phyloP scores from a whole-genome alignment of 2,888 invertebrate species.

The Lasioglossum villosulum region DNA sequence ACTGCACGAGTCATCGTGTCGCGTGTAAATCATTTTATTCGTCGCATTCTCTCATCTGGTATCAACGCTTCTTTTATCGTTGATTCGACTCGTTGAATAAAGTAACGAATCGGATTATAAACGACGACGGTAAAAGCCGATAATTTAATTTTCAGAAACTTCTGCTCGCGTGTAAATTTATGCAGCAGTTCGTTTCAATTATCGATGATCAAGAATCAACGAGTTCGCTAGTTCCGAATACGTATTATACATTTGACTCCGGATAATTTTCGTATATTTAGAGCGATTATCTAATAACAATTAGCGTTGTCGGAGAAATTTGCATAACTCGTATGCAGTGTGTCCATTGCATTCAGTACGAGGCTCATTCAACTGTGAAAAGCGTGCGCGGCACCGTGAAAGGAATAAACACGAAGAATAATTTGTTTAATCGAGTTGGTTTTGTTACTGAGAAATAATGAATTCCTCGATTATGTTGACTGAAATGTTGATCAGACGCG shows the following conservation, averaged over 20 bases:
- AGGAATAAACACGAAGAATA: neutral
- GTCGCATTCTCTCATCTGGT: no score
- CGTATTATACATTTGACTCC: neutral
- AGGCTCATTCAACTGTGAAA: neutral
- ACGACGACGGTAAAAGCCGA: neutral
- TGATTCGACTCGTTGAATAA: no score
- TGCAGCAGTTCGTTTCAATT: neutral
- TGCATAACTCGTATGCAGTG: neutral
- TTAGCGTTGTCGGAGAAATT: neutral
- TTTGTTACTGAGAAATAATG: neutral
- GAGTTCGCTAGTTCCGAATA: neutral
- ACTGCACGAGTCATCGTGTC: no score
- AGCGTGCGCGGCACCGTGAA: neutral
- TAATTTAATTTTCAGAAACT: neutral
- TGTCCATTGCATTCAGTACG: no score
- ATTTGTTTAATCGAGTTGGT: neutral
- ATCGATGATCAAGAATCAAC: no score
- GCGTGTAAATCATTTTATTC: no score
- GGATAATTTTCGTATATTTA: neutral
- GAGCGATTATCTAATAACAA: neutral
- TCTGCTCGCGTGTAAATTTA: neutral
- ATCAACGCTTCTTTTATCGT: no score
- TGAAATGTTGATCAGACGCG: constrained; percentile 3
- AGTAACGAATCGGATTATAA: neutral
- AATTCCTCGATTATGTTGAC: neutral